Percentiles rank a stretch among this genome's conserved stretches.
Conservation (phyloP, 2,888 invertebrate genomes). For the Dione vanillae region DNA sequence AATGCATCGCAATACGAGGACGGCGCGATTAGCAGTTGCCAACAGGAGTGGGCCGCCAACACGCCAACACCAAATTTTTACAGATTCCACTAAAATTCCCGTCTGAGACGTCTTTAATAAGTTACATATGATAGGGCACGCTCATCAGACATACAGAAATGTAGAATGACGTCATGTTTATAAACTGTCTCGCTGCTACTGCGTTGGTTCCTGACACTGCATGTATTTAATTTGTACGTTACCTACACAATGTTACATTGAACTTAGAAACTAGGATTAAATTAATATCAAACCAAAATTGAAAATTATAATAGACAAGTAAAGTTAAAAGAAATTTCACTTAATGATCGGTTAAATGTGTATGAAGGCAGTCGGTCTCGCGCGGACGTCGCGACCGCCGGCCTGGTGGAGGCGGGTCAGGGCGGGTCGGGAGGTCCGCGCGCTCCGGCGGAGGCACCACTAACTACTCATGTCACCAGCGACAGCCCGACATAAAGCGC, state of each 20-base stretch:
- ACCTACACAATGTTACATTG: no score
- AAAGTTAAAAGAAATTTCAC: slow-evolving; percentile 4
- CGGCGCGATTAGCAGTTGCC: slow-evolving; percentile 3
- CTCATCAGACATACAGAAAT: background rate
- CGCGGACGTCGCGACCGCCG: background rate
- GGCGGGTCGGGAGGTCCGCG: background rate
- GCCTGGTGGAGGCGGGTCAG: no score
- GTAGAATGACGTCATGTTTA: slow-evolving; percentile 31
- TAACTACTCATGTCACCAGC: background rate
- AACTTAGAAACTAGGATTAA: slow-evolving; percentile 1
- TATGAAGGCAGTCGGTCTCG: background rate
- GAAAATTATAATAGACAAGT: slow-evolving; percentile 14
- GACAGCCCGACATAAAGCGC: slow-evolving; percentile 32
- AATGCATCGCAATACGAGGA: slow-evolving; percentile 19
- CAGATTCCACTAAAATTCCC: background rate
- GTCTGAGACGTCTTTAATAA: background rate
- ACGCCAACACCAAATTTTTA: background rate
- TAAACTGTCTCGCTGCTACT: background rate
- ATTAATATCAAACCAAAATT: slow-evolving; percentile 17
- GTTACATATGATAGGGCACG: background rate
- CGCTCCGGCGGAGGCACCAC: background rate
- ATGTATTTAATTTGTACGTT: no score
- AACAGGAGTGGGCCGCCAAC: background rate
- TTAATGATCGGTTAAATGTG: slow-evolving; percentile 7
- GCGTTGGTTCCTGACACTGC: background rate